phyloP scores from a whole-genome alignment of 2,888 invertebrate species.

The Clepsis dumicolana region DNA sequence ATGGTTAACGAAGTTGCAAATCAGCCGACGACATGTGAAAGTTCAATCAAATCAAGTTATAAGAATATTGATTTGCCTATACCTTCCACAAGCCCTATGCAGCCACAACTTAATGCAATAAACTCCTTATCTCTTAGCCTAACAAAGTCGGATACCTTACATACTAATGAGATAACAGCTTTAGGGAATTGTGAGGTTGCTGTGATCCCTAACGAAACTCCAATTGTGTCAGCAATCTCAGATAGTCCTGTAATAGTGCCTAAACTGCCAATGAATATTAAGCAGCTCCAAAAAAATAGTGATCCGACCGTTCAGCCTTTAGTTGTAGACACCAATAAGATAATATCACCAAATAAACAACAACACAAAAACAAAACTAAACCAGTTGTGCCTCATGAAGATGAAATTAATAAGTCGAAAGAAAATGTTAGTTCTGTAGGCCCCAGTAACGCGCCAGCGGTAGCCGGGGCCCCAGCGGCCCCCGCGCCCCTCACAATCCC shows the following conservation, averaged over 20 bases:
- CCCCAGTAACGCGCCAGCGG: conserved; percentile 37
- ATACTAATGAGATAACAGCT: conserved; percentile 75
- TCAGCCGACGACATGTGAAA: conserved; percentile 67
- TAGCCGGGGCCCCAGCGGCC: conserved; percentile 19
- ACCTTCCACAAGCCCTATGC: conserved; percentile 64
- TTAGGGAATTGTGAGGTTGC: conserved; percentile 73
- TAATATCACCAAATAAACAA: conserved; percentile 67
- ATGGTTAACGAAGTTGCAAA: conserved; percentile 78
- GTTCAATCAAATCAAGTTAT: conserved; percentile 65
- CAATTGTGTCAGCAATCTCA: conserved; percentile 90
- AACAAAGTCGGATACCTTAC: conserved; percentile 79
- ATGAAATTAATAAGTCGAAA: conserved; percentile 61
- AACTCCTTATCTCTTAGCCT: conserved; percentile 77
- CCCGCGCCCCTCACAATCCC: conserved; percentile 41
- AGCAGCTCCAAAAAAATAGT: conserved; percentile 73
- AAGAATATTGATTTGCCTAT: conserved; percentile 66
- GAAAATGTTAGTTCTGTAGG: conserved; percentile 51
- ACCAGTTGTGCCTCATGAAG: conserved; percentile 69
- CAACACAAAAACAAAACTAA: conserved; percentile 67
- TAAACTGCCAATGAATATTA: conserved; percentile 79
- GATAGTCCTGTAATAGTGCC: conserved; percentile 89
- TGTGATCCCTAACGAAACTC: conserved; percentile 80
- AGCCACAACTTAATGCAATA: conserved; percentile 75
- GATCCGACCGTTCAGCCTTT: conserved; percentile 67
- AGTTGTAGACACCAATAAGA: conserved; percentile 75